These are phyloP conservation scores for Limnothrissa miodon DNA, from an alignment of 2,113 vertebrate species.

Conservation along the genomic window DNA sequence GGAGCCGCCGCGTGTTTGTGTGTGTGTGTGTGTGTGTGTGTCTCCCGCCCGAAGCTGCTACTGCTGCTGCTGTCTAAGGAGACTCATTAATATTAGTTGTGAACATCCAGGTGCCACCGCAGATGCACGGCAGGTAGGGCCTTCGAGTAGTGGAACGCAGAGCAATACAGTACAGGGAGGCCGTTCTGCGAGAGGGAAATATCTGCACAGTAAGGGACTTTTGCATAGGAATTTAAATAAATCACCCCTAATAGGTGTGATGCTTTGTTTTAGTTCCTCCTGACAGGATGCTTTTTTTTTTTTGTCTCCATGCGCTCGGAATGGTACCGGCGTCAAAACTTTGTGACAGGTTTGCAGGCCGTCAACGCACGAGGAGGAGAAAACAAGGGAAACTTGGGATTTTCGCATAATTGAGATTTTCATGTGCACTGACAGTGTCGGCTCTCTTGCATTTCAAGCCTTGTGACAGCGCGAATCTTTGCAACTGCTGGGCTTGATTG, in stretches of 20 bases:
- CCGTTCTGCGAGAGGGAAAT: neutral
- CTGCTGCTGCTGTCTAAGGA: slow-evolving; percentile 40
- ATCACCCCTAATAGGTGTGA: neutral
- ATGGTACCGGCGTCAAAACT: neutral
- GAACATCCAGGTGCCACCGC: slow-evolving; percentile 57
- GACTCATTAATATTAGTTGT: slow-evolving; percentile 57
- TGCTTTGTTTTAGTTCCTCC: neutral
- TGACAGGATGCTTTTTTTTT: neutral
- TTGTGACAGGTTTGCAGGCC: neutral
- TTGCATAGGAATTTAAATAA: neutral
- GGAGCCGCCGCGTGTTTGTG: too few relatives aligned
- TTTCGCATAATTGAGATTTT: neutral
- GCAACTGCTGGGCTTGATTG: neutral
- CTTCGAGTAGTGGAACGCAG: neutral
- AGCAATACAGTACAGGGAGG: neutral
- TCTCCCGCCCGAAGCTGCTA: slow-evolving; percentile 14
- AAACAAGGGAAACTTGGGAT: neutral
- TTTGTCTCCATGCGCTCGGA: neutral
- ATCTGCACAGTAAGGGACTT: neutral
- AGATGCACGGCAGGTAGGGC: slow-evolving; percentile 41
- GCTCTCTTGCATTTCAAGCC: neutral
- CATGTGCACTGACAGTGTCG: neutral
- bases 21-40: neutral
- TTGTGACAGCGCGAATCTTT: neutral
- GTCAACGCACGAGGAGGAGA: neutral